phyloP scores from a whole-genome alignment of 2,888 invertebrate genomes.

The Hyposoter dolosus region DNA sequence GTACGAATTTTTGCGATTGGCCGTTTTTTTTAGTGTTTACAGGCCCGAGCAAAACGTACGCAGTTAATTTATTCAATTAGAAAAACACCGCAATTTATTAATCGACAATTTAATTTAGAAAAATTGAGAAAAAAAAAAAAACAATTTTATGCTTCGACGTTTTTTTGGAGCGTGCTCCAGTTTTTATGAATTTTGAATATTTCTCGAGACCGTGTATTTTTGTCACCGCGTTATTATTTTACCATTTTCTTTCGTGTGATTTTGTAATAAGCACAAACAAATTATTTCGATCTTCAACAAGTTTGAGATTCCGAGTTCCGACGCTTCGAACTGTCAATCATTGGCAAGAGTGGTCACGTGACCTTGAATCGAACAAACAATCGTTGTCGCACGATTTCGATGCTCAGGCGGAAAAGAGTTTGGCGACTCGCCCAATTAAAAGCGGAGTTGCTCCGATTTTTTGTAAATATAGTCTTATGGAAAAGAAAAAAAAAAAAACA shows the following conservation, averaged over 20 bases:
- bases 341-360: background rate
- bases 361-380: constrained; percentile 31
- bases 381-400: constrained; percentile 54
- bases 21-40: background rate
- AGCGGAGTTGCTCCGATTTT: constrained; percentile 39
- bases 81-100: background rate
- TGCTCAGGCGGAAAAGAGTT: constrained; percentile 4
- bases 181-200: background rate
- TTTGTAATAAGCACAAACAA: background rate
- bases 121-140: background rate
- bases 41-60: background rate
- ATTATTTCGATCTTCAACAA: background rate
- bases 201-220: background rate
- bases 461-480: constrained; percentile 56
- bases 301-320: background rate
- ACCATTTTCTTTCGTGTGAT: background rate
- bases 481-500: constrained; percentile 13
- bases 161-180: background rate
- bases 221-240: background rate
- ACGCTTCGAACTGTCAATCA: background rate
- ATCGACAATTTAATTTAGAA: background rate
- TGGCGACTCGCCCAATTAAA: constrained; percentile 10
- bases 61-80: background rate
- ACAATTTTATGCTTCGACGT: background rate
- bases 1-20: background rate